A percentile compares a stretch with the other conserved stretches of the same genome.
phyloP scores from a whole-genome alignment of 2,888 invertebrate species.

The Mylabris sibirica region DNA sequence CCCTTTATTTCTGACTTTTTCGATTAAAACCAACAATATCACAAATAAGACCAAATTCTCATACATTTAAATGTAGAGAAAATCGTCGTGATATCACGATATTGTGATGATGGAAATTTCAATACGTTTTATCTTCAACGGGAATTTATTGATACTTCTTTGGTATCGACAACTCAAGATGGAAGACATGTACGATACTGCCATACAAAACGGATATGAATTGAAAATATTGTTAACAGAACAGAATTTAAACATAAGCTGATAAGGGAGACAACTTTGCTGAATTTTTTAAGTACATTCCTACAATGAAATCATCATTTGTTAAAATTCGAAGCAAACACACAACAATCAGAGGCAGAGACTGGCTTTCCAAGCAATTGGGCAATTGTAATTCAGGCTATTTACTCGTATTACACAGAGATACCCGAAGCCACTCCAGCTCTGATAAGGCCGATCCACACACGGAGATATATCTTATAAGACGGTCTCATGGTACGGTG shows the following conservation, averaged over 20 bases:
- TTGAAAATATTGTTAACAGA: background rate
- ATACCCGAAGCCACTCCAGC: too few relatives aligned
- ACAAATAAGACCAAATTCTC: constrained; percentile 19
- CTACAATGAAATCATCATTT: too few relatives aligned
- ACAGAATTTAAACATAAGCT: background rate
- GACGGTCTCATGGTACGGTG: too few relatives aligned
- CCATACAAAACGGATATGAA: background rate
- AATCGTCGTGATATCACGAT: constrained; percentile 20
- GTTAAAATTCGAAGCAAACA: too few relatives aligned
- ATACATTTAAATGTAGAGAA: constrained; percentile 16
- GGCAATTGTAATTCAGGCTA: too few relatives aligned
- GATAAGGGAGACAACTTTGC: too few relatives aligned
- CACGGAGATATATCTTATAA: too few relatives aligned
- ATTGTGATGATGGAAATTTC: constrained; percentile 20
- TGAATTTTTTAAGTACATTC: too few relatives aligned
- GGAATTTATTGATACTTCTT: background rate
- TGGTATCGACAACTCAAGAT: background rate
- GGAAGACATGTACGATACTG: background rate
- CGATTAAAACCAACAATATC: background rate
- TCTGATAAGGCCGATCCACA: too few relatives aligned
- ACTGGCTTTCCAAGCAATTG: too few relatives aligned
- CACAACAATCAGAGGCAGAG: too few relatives aligned
- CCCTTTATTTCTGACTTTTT: background rate
- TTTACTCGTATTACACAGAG: too few relatives aligned
- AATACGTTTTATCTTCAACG: constrained; percentile 10